A percentile compares a stretch with the other conserved stretches of the same genome.
phyloP scores from a whole-genome alignment of 2,888 invertebrate genomes.

The Gymnocheta viridis region DNA sequence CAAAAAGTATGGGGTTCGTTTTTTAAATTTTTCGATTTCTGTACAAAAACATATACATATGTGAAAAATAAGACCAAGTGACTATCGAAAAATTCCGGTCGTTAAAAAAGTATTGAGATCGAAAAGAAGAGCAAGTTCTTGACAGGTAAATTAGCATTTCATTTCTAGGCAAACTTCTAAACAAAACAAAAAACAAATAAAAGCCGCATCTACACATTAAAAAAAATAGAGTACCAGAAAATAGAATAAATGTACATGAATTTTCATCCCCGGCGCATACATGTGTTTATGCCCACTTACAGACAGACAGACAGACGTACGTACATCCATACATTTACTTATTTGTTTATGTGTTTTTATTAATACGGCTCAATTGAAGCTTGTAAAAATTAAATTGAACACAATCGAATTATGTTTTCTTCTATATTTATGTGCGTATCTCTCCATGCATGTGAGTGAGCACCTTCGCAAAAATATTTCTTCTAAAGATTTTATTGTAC shows the following conservation, averaged over 20 bases:
- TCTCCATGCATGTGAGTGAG: background rate
- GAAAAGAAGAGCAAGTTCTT: too few species aligned
- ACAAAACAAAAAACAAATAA: too few species aligned
- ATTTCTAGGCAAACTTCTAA: too few species aligned
- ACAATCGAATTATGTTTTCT: slow-evolving; percentile 81
- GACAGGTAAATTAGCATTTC: too few species aligned
- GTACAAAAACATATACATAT: too few species aligned
- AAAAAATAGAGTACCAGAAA: background rate
- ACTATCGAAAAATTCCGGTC: too few species aligned
- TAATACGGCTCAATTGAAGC: slow-evolving; percentile 77
- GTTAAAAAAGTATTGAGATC: too few species aligned
- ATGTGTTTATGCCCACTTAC: too few species aligned
- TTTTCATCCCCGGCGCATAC: background rate
- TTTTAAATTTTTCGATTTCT: too few species aligned
- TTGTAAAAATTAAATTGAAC: slow-evolving; percentile 82
- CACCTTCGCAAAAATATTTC: slow-evolving; percentile 22
- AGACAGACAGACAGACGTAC: background rate
- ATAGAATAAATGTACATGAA: background rate
- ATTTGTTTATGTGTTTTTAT: slow-evolving; percentile 32
- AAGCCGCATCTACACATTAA: too few species aligned
- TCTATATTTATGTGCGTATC: slow-evolving; percentile 64
- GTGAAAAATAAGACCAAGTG: too few species aligned
- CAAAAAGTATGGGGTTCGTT: too few species aligned
- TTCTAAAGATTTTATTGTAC: slow-evolving; percentile 30
- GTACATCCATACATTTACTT: background rate